Evolutionary conservation across 2,888 invertebrate genomes (phyloP).

Genomic region (Drosophila fulvimacula): DNA sequence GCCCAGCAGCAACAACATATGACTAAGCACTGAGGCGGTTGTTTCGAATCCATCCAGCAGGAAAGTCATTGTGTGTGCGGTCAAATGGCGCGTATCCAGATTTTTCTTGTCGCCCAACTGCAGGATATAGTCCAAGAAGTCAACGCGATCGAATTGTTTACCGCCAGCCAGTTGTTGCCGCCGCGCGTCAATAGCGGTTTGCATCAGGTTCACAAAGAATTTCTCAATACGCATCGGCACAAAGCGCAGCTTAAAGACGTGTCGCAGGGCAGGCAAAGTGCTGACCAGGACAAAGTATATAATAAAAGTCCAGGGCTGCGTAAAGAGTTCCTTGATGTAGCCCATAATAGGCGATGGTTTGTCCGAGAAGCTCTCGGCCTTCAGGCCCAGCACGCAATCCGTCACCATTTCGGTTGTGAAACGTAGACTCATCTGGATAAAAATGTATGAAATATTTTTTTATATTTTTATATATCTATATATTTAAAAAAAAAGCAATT

Average conservation of each 20-base stretch:
- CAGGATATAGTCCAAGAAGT: constrained; percentile 82
- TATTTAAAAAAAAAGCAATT: not conserved
- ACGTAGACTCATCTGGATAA: constrained; percentile 73
- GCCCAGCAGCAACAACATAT: constrained; percentile 75
- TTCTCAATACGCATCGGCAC: constrained; percentile 87
- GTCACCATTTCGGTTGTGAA: constrained; percentile 85
- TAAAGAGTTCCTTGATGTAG: constrained; percentile 75
- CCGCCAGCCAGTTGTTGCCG: constrained; percentile 39
- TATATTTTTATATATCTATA: fast-evolving
- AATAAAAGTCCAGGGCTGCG: constrained; percentile 60
- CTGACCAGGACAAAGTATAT: constrained; percentile 61
- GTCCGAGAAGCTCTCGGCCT: constrained; percentile 83
- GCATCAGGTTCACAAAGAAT: constrained; percentile 75
- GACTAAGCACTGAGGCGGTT: constrained; percentile 73
- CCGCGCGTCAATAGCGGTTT: constrained; percentile 71
- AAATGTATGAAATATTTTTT: no score
- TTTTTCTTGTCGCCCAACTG: constrained; percentile 76
- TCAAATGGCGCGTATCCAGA: constrained; percentile 59
- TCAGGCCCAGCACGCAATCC: constrained; percentile 85
- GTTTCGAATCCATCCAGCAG: constrained; percentile 84
- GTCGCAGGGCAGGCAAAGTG: constrained; percentile 69
- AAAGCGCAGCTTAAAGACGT: constrained; percentile 67
- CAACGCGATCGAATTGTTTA: constrained; percentile 70
- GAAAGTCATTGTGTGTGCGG: constrained; percentile 82
- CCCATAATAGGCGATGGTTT: constrained; percentile 78